A percentile compares a stretch with the other conserved stretches of the same genome.
phyloP scores from a whole-genome alignment of 2,113 vertebrate species.

The Colossoma macropomum region DNA sequence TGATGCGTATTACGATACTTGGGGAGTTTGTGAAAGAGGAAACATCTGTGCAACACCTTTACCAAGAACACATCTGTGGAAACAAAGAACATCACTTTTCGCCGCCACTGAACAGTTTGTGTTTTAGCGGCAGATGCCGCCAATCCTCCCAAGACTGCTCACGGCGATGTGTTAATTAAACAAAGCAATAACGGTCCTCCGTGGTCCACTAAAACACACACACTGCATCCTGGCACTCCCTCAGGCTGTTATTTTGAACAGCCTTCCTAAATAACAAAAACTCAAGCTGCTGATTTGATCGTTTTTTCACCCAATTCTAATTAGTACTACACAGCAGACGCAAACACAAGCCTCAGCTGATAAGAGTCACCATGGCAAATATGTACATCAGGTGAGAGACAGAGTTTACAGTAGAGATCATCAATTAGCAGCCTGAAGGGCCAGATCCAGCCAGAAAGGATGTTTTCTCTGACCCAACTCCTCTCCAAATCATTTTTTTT shows the following conservation, averaged over 20 bases:
- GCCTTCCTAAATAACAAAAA: neutral
- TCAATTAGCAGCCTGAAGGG: neutral
- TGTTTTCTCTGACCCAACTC: neutral
- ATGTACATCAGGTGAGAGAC: neutral
- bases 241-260: neutral
- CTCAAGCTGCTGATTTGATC: neutral
- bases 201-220: constrained; percentile 25
- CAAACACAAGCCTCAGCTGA: neutral
- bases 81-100: neutral
- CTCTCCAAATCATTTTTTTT: neutral
- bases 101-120: neutral
- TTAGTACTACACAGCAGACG: neutral
- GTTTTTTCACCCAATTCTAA: neutral
- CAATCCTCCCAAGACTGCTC: constrained; percentile 44
- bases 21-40: neutral
- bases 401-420: neutral
- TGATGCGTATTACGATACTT: neutral
- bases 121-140: constrained; percentile 34
- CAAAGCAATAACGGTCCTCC: constrained; percentile 18
- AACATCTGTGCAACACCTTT: constrained; percentile 28
- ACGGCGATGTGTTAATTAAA: constrained; percentile 44
- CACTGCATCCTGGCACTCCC: constrained; percentile 20
- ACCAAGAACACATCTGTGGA: neutral
- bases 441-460: neutral
- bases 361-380: neutral